Conservation (phyloP, 1,140 invertebrate genomes). For the Lepidurus couesii region DNA sequence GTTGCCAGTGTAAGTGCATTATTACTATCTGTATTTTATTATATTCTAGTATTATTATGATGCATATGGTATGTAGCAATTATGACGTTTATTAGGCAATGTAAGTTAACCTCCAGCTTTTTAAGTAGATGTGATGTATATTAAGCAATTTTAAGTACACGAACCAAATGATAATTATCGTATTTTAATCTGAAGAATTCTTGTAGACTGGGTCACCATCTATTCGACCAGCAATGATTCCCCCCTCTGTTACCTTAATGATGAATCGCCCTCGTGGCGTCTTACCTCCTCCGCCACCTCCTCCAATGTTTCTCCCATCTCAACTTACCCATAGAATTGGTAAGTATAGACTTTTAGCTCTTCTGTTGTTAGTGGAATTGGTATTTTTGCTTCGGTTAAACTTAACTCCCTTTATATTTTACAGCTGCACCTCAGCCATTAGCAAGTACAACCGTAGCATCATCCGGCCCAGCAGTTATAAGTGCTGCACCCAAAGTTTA, state of each 20-base stretch:
- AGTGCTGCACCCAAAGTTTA: constrained; percentile 33
- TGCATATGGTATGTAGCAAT: constrained; percentile 59
- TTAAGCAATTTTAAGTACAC: constrained; percentile 43
- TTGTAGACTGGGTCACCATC: constrained; percentile 33
- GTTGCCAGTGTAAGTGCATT: constrained; percentile 50
- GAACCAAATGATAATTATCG: constrained; percentile 40
- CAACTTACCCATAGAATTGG: constrained; percentile 50
- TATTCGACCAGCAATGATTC: constrained; percentile 22
- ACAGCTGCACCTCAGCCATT: not conserved
- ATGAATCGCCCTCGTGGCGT: constrained; percentile 42
- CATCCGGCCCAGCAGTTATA: not conserved
- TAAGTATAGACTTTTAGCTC: constrained; percentile 33
- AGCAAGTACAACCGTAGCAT: constrained; percentile 1
- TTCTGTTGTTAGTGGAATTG: not conserved
- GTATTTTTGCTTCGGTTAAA: not conserved
- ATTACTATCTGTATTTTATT: constrained; percentile 39
- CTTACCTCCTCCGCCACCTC: constrained; percentile 39
- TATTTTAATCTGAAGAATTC: constrained; percentile 37
- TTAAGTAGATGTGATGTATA: not conserved
- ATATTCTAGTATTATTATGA: constrained; percentile 36
- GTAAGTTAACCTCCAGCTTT: constrained; percentile 45
- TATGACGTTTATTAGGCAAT: constrained; percentile 57
- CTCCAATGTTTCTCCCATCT: constrained; percentile 53
- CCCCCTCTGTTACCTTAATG: constrained; percentile 40
- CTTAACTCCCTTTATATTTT: not conserved